phyloP scores from a whole-genome alignment of 1,140 invertebrate species.

The Polypedilum pembai region DNA sequence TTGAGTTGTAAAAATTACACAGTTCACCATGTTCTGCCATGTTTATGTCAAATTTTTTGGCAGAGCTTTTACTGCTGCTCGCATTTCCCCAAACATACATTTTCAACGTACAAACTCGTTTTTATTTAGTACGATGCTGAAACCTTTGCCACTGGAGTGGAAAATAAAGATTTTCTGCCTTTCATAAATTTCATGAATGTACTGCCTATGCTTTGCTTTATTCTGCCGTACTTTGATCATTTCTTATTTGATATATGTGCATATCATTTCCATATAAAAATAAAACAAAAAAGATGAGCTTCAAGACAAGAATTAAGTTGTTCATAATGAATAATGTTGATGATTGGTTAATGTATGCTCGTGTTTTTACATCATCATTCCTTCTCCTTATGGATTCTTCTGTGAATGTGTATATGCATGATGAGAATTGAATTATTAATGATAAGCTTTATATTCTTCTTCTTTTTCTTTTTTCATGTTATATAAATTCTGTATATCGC shows the following conservation, averaged over 20 bases:
- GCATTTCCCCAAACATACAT: background rate
- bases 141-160: background rate
- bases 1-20: constrained; percentile 16
- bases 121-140: background rate
- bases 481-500: no score
- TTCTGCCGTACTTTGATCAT: background rate
- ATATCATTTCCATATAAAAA: background rate
- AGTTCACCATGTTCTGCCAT: background rate
- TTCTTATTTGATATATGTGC: background rate
- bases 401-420: background rate
- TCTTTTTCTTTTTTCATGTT: background rate
- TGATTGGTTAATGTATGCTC: constrained; percentile 10
- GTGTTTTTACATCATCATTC: background rate
- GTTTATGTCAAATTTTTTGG: constrained; percentile 10
- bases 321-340: constrained; percentile 18
- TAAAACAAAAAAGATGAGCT: no score
- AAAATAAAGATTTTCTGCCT: background rate
- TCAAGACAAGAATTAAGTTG: background rate
- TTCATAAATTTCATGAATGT: background rate
- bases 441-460: background rate
- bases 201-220: background rate
- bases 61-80: background rate
- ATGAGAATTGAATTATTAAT: constrained; percentile 19
- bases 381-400: background rate
- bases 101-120: background rate